Conservation (phyloP, 2,888 invertebrate genomes). For the Macrophya alboannulata region DNA sequence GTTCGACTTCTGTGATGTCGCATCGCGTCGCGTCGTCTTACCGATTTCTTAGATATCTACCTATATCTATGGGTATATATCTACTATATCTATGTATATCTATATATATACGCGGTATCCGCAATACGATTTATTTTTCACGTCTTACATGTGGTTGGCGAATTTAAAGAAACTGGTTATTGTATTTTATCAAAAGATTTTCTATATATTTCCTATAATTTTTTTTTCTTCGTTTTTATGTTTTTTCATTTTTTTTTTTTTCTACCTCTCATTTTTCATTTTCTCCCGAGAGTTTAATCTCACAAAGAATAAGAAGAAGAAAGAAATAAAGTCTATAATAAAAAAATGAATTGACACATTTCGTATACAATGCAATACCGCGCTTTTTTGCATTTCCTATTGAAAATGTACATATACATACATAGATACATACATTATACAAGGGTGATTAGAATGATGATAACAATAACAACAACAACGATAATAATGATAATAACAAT, state of each 20-base stretch:
- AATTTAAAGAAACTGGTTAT: not conserved
- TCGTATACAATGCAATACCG: too few species aligned
- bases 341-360: too few species aligned
- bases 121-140: not conserved
- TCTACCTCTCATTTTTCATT: too few species aligned
- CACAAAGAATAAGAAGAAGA: not conserved
- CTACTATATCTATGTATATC: not conserved
- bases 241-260: not conserved
- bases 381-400: not conserved
- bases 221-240: not conserved
- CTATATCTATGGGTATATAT: not conserved
- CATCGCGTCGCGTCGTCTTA: not conserved
- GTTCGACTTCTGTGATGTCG: not conserved
- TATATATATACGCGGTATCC: not conserved
- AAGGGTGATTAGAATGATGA: not conserved
- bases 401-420: not conserved
- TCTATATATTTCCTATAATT: not conserved
- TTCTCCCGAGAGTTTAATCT: too few species aligned
- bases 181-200: not conserved
- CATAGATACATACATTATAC: not conserved
- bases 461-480: too few species aligned
- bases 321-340: too few species aligned
- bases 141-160: not conserved
- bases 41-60: not conserved
- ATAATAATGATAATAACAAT: not conserved